Evolutionary conservation across 1,140 invertebrate genomes (phyloP).

Genomic region (Triops cancriformis): DNA sequence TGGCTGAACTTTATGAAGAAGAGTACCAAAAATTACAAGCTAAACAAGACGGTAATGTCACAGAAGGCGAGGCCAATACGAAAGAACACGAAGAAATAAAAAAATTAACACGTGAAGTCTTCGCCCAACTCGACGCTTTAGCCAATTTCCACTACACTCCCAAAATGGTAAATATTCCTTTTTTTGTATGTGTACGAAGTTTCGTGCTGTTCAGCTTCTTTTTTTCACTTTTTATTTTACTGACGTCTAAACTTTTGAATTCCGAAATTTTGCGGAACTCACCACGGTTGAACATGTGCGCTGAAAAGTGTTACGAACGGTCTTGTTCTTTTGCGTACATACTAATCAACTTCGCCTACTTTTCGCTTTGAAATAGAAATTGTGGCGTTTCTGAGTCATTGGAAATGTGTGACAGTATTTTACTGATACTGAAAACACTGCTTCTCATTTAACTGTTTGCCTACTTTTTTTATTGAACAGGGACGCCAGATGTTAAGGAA

Average conservation of each 20-base stretch:
- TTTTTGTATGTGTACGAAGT: no score
- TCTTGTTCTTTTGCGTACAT: not conserved
- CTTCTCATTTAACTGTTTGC: no score
- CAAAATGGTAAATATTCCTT: conserved; percentile 51
- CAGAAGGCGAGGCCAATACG: conserved; percentile 52
- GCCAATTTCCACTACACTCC: conserved; percentile 93
- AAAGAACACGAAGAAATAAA: conserved; percentile 67
- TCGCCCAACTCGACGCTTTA: conserved; percentile 81
- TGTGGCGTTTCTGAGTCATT: no score
- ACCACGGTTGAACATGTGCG: not conserved
- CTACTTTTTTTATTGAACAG: no score
- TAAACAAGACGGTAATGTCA: conserved; percentile 42
- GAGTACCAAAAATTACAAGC: conserved; percentile 45
- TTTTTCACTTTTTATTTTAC: no score
- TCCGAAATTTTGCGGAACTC: not conserved
- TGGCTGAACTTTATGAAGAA: conserved; percentile 91
- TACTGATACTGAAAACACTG: no score
- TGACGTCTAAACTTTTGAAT: not conserved
- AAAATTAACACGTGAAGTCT: conserved; percentile 64
- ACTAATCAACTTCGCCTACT: no score
- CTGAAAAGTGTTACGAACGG: not conserved
- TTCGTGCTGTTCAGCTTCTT: no score
- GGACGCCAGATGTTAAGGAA: no score
- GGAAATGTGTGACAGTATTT: no score
- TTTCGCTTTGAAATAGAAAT: no score